These are phyloP conservation scores for Liasis olivaceus DNA, from an alignment of 2,797 vertebrate species.

Conservation along the genomic window DNA sequence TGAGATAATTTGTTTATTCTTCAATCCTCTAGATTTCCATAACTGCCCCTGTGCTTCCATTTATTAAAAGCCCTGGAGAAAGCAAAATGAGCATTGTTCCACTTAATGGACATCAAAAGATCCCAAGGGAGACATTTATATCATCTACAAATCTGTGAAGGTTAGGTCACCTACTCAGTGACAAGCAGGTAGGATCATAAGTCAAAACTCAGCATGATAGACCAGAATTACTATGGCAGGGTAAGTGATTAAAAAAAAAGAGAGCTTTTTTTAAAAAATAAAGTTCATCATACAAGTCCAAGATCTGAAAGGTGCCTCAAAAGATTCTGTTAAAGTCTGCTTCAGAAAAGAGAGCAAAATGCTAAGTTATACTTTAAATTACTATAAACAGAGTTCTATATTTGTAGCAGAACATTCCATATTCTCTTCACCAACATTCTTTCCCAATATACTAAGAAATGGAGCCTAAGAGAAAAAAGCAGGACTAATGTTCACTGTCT, in stretches of 20 bases:
- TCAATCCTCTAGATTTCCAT: conserved; percentile 29
- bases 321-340: conserved; percentile 10
- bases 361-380: background rate
- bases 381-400: background rate
- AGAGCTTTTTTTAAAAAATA: conserved; percentile 24
- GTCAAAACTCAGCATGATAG: conserved; percentile 34
- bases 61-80: conserved; percentile 51
- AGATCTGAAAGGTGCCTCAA: background rate
- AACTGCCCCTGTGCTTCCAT: conserved; percentile 33
- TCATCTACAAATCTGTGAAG: conserved; percentile 43
- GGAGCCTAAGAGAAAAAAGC: background rate
- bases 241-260: conserved; percentile 35
- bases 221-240: background rate
- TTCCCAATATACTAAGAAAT: background rate
- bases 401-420: background rate
- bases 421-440: background rate
- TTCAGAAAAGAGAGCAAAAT: background rate
- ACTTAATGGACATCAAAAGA: conserved; percentile 56
- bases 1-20: conserved; percentile 51
- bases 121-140: conserved; percentile 46
- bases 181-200: conserved; percentile 35
- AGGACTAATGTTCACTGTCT: background rate
- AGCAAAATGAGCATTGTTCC: conserved; percentile 60
- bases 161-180: conserved; percentile 44
- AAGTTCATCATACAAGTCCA: background rate